Percentiles rank a stretch among this genome's conserved stretches.
Conservation (phyloP, 2,888 invertebrate genomes). For the Megaustenia siamemsis region DNA sequence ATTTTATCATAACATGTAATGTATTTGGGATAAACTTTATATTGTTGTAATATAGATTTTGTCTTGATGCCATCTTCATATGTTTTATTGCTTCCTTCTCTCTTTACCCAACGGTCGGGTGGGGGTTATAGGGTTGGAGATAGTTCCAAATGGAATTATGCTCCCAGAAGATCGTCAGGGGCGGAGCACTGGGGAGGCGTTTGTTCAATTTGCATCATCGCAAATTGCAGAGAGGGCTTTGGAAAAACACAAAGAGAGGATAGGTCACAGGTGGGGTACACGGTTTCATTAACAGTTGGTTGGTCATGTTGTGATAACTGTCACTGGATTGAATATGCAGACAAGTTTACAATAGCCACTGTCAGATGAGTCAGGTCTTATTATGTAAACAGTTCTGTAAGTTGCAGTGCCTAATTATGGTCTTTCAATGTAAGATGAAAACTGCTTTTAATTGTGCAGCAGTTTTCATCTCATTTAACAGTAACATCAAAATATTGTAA, state of each 20-base stretch:
- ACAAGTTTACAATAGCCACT: conserved; percentile 16
- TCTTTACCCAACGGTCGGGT: conserved; percentile 72
- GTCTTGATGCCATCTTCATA: conserved; percentile 16
- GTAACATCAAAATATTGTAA: not conserved
- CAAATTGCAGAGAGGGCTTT: conserved; percentile 98
- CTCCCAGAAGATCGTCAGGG: conserved; percentile 98
- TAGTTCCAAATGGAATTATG: conserved; percentile 98
- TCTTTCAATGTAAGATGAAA: not conserved
- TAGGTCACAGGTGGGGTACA: conserved; percentile 95
- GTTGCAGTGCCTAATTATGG: not conserved
- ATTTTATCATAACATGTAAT: not conserved
- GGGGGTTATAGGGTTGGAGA: conserved; percentile 90
- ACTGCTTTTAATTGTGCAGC: not conserved
- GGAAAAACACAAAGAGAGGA: conserved; percentile 98
- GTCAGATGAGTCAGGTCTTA: conserved; percentile 2
- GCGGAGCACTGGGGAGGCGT: conserved; percentile 99
- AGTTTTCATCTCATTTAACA: not conserved
- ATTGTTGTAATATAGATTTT: conserved; percentile 16
- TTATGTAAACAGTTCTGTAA: conserved; percentile 4
- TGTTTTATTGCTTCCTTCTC: conserved; percentile 55
- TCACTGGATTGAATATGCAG: conserved; percentile 17
- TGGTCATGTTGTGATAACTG: conserved; percentile 33
- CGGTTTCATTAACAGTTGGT: conserved; percentile 42
- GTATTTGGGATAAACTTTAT: not conserved
- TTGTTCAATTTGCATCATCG: conserved; percentile 98